Evolutionary conservation across 2,113 vertebrate species (phyloP), one percentile per base, ranked within the genome.

Genomic region (Oryzias javanicus): DNA sequence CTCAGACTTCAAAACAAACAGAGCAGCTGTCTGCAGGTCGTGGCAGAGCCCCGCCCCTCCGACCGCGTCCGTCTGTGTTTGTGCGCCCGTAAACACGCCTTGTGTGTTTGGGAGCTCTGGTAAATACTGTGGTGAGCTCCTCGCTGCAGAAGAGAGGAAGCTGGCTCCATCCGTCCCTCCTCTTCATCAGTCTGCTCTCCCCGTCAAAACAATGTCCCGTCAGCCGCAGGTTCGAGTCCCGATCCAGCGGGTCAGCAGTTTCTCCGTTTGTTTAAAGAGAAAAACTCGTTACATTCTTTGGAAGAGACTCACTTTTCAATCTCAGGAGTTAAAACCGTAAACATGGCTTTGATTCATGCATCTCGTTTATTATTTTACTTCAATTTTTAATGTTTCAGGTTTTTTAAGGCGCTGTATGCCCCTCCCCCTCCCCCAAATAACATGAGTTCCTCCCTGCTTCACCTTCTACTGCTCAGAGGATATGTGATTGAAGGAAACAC

Each of bases 31-130:
- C 35, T 35, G 10, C 35, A 35, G 48, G 6, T 46, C 25, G 55
- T 40, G 42, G 59, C 35, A 60, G 55, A 52, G 27, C 50, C 4
- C 14, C 70, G 47, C 47, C 8, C 58, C 59, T 53, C 72, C 27
- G 65, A 70, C 73, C 58, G 62, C 74, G 58, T 75, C 72, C 67
- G 69, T 83, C 84, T 83, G 68, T 78, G 81, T 86, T 86, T 82
- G 76, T 75, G 56, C 20, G 35, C 64, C 41, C 54, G 66, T 82
- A 84, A 86, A 86, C 81, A 86, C 57, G 42, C 58, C 24, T 69
- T 54, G 65, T 75, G 74, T 79, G 67, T 82, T 82, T 75, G 78
- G 61, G 65, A 75, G 56, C 25, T 4, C 35, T 41, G 74, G 78
- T 86, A 81, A 83, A 83, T 76, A 83, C 58, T 77, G 56, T 49